Evolutionary conservation across 2,113 vertebrate species (phyloP), one percentile per base, ranked within the genome.

Genomic region (Tamias sibiricus): DNA sequence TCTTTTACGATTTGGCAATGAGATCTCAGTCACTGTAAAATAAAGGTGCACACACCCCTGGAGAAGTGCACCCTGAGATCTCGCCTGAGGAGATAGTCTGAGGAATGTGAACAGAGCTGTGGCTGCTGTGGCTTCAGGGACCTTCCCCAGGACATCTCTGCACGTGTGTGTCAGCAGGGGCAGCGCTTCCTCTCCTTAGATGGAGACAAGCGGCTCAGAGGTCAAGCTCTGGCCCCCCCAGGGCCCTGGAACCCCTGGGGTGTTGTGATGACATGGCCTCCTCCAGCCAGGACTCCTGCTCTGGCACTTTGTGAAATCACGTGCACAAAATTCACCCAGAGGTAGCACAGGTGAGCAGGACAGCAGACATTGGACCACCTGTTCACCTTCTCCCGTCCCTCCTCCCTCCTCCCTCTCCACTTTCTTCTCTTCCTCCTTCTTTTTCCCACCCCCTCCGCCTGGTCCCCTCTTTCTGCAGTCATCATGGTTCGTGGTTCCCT

Each of bases 81-180:
- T 2, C 44, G 42, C n/a, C 49, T 24, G 52, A 93, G 74, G 68
- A 54, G 93, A 71, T 7, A 16, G 42, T 24, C 42, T 35, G 71
- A n/a, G n/a, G 75, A 40, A 52, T 19, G 49, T 37, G 62, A 30
- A n/a, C 35, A 22, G 85, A 90, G 12, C 40, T 13, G 47, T 49
- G 26, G 83, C 84, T 40, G n/a, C n/a, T 71, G 59, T 40, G 26
- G 83, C 84, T 40, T 2, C 16, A 19, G 6, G 8, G 35, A 57
- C 6, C 13, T 12, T 42, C 37, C 1, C 30, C 30, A 24, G 8
- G 4, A 14, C 0, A 3, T 16, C 24, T 8, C 22, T 24, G 14
- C 1, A 17, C 24, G 5, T n/a, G 32, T 49, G 9, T 5, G 54
- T 72, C 44, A 10, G 30, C 6, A 57, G 16, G 76, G 28, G 62